Evolutionary conservation across 2,797 vertebrate species (phyloP).

Genomic region (Neosilurus hyrtlii): DNA sequence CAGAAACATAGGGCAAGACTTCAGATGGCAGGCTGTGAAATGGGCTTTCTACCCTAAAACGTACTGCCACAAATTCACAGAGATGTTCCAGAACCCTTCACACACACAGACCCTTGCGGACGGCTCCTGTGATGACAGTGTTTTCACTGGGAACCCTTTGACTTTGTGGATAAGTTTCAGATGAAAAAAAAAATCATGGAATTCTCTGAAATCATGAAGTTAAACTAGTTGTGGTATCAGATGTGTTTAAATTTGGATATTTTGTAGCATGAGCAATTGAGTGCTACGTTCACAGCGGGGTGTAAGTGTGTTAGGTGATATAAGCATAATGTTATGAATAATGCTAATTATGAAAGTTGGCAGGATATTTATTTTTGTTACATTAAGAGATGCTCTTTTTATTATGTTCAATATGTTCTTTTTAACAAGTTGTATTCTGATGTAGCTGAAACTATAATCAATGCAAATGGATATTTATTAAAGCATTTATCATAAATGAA

Average conservation of each 20-base stretch:
- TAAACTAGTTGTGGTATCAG: not conserved
- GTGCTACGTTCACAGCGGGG: not conserved
- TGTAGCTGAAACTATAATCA: constrained; percentile 51
- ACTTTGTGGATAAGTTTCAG: not conserved
- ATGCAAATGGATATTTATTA: constrained; percentile 68
- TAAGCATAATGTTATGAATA: not conserved
- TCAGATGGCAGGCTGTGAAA: constrained; percentile 27
- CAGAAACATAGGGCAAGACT: constrained; percentile 14
- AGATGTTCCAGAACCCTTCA: not conserved
- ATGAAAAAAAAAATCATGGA: not conserved
- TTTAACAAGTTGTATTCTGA: constrained; percentile 38
- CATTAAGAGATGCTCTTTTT: constrained; percentile 1
- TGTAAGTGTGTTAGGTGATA: not conserved
- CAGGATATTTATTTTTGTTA: not conserved
- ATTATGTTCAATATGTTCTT: constrained; percentile 4
- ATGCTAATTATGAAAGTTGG: not conserved
- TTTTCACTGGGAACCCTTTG: not conserved
- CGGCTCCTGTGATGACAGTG: not conserved
- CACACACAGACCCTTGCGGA: not conserved
- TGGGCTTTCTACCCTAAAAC: constrained; percentile 8
- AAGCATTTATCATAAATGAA: constrained; percentile 78
- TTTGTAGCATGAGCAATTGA: not conserved
- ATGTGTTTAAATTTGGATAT: not conserved
- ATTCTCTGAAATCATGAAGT: not conserved
- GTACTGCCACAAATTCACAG: not conserved